Evolutionary conservation across 2,888 invertebrate species (phyloP).

Genomic region (Plemyria rubiginata): DNA sequence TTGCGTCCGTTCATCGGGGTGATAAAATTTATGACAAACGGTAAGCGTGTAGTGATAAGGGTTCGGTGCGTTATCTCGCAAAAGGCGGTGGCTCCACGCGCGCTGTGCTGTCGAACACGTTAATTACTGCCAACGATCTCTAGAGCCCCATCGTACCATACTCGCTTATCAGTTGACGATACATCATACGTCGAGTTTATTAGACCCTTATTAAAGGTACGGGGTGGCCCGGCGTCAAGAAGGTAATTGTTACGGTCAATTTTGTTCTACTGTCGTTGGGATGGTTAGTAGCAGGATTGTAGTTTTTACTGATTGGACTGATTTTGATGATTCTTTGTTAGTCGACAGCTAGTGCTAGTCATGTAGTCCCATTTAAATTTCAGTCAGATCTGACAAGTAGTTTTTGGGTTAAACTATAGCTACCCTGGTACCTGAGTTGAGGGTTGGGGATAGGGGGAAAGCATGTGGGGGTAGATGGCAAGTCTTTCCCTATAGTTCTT

Average conservation of each 20-base stretch:
- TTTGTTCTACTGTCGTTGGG: slow-evolving; percentile 1
- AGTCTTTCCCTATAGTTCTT: too few relatives aligned
- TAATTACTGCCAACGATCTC: slow-evolving; percentile 56
- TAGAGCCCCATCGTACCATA: slow-evolving; percentile 43
- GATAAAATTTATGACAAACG: slow-evolving; percentile 83
- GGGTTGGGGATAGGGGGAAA: too few relatives aligned
- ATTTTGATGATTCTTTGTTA: too few relatives aligned
- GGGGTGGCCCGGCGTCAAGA: slow-evolving; percentile 25
- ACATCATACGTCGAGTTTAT: slow-evolving; percentile 46
- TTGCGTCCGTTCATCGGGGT: slow-evolving; percentile 76
- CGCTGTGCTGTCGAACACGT: slow-evolving; percentile 50
- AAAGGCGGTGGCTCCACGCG: slow-evolving; percentile 47
- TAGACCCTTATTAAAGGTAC: slow-evolving; percentile 43
- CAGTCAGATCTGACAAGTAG: too few relatives aligned
- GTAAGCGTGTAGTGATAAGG: slow-evolving; percentile 80
- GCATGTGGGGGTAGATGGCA: too few relatives aligned
- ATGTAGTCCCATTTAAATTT: too few relatives aligned
- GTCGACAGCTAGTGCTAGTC: too few relatives aligned
- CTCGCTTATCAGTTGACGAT: slow-evolving; percentile 55
- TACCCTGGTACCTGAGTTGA: too few relatives aligned
- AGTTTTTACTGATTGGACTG: too few relatives aligned
- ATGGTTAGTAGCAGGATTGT: neutral
- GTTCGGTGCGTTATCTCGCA: slow-evolving; percentile 70
- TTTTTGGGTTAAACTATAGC: too few relatives aligned
- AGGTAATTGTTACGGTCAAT: slow-evolving; percentile 32